phyloP scores from a whole-genome alignment of 2,888 invertebrate genomes.

The Amphipoea lucens region DNA sequence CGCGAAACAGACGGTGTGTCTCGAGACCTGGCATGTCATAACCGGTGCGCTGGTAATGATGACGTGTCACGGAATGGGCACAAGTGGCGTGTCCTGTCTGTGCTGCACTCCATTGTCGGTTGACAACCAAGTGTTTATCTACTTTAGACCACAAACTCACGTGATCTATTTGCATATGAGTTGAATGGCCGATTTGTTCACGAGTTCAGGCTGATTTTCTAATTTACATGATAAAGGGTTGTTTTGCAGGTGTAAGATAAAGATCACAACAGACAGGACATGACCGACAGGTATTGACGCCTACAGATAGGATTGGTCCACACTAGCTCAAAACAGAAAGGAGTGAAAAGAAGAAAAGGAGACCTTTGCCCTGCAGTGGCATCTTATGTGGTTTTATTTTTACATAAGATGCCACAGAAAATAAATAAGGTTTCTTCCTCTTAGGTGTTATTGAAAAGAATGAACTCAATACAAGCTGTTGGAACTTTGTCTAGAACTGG shows the following conservation, averaged over 20 bases:
- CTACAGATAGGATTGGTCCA: no score
- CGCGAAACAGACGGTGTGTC: conserved; percentile 33
- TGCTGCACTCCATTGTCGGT: conserved; percentile 61
- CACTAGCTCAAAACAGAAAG: no score
- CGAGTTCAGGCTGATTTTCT: conserved; percentile 17
- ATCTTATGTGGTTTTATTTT: no score
- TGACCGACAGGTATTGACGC: no score
- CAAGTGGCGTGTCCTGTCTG: conserved; percentile 84
- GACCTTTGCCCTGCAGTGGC: no score
- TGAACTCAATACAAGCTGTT: neutral
- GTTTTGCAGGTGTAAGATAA: conserved; percentile 10
- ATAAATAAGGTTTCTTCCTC: neutral
- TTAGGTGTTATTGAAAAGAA: neutral
- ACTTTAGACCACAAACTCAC: conserved; percentile 46
- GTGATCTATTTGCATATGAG: conserved; percentile 49
- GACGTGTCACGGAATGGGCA: conserved; percentile 70
- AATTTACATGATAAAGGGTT: conserved; percentile 19
- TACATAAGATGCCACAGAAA: no score
- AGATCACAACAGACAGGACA: no score
- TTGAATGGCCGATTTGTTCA: conserved; percentile 48
- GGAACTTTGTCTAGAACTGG: conserved; percentile 1
- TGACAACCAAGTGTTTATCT: conserved; percentile 61
- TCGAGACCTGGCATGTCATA: conserved; percentile 45
- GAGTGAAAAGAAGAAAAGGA: no score
- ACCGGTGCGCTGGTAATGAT: conserved; percentile 39